phyloP scores from a whole-genome alignment of 2,888 invertebrate species.

The Ptychoptera contaminata region DNA sequence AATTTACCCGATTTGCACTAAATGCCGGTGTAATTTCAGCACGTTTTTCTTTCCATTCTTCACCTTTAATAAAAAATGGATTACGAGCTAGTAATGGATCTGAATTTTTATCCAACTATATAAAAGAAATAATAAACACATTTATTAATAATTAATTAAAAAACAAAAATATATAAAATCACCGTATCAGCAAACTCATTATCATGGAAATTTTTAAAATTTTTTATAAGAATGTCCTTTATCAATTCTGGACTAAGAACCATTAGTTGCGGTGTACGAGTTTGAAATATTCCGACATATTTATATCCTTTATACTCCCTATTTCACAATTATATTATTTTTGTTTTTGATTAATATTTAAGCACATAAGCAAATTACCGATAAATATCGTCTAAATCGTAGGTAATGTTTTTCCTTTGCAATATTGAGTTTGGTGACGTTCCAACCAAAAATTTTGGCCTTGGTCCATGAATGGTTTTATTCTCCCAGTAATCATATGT shows the following conservation, averaged over 20 bases:
- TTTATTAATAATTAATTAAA: too few species aligned
- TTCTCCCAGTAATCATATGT: conserved; percentile 20
- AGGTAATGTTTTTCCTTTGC: conserved; percentile 13
- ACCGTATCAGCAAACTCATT: background rate
- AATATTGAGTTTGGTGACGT: conserved; percentile 14
- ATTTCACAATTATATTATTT: background rate
- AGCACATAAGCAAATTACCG: conserved; percentile 19
- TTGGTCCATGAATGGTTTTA: conserved; percentile 18
- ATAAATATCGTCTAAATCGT: conserved; percentile 20
- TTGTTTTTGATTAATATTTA: background rate
- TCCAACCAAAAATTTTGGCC: conserved; percentile 19
- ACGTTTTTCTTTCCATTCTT: conserved; percentile 17
- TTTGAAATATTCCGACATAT: conserved; percentile 1
- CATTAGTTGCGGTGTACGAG: background rate
- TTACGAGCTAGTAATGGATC: conserved; percentile 17
- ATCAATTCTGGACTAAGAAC: background rate
- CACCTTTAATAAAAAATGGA: conserved; percentile 17
- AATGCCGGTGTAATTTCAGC: conserved; percentile 15
- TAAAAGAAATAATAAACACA: too few species aligned
- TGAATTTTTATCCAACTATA: conserved; percentile 7
- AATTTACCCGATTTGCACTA: conserved; percentile 18
- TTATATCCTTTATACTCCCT: conserved; percentile 17
- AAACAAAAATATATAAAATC: too few species aligned
- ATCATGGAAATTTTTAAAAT: conserved; percentile 1
- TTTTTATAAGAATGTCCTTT: background rate